A percentile compares a stretch with the other conserved stretches of the same genome.
These are phyloP conservation scores for Rhingia campestris DNA, from an alignment of 2,888 invertebrate species.

Conservation along the genomic window DNA sequence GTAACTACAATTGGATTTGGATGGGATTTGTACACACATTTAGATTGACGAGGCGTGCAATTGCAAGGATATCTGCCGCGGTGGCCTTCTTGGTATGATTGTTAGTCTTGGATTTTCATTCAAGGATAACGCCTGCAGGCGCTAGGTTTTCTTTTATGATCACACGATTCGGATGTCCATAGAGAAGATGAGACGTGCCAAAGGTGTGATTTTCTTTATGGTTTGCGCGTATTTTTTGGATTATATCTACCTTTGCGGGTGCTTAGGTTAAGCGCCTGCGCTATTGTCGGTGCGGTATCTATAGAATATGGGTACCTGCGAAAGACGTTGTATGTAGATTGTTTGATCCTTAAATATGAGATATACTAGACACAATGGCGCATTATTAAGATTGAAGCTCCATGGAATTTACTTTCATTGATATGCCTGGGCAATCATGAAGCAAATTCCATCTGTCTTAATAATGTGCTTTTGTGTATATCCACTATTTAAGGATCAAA, in stretches of 20 bases:
- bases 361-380: no score
- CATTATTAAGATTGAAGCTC: no score
- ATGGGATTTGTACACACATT: slow-evolving; percentile 34
- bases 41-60: slow-evolving; percentile 21
- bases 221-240: slow-evolving; percentile 39
- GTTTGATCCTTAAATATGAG: no score
- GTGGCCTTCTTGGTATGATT: slow-evolving; percentile 40
- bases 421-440: no score
- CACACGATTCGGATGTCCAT: slow-evolving; percentile 25
- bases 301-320: not conserved
- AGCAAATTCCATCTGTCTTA: no score
- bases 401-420: no score
- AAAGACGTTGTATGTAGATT: no score
- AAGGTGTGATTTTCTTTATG: slow-evolving; percentile 33
- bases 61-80: slow-evolving; percentile 27
- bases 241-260: slow-evolving; percentile 37
- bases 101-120: slow-evolving; percentile 34
- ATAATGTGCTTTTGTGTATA: no score
- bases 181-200: slow-evolving; percentile 22
- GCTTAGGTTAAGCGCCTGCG: slow-evolving; percentile 27
- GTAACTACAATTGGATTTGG: slow-evolving; percentile 18
- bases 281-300: slow-evolving; percentile 1
- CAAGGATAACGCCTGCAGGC: slow-evolving; percentile 67
- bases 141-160: slow-evolving; percentile 44
- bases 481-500: no score